phyloP scores from a whole-genome alignment of 1,140 invertebrate genomes.

The Octopus bimaculoides region DNA sequence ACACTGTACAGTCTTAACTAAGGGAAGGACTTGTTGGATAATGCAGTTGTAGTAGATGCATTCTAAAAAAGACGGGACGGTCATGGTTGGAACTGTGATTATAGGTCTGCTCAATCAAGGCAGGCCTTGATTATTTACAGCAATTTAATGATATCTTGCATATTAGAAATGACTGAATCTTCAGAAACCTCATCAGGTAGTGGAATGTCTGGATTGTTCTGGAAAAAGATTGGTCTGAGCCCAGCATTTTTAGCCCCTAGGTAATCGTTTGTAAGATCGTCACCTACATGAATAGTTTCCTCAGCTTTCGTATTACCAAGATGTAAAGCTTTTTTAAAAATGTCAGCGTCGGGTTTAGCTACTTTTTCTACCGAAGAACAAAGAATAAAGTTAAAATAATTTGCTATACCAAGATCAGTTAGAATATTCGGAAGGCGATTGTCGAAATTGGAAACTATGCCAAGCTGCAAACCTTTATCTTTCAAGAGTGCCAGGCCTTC shows the following conservation, averaged over 20 bases:
- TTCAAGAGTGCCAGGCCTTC: slow-evolving; percentile 65
- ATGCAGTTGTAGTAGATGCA: too few species aligned
- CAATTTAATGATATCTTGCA: not conserved
- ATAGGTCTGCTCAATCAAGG: too few species aligned
- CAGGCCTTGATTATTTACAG: too few species aligned
- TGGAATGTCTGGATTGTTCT: not conserved
- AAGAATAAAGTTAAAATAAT: slow-evolving; percentile 78
- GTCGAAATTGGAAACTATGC: slow-evolving; percentile 87
- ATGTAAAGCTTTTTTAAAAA: slow-evolving; percentile 72
- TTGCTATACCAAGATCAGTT: slow-evolving; percentile 63
- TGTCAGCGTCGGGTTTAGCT: slow-evolving; percentile 73
- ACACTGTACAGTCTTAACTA: too few species aligned
- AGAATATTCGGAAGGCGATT: slow-evolving; percentile 72
- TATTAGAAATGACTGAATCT: not conserved
- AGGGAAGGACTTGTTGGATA: too few species aligned
- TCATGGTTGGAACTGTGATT: too few species aligned
- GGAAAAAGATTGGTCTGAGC: slow-evolving; percentile 72
- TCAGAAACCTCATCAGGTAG: not conserved
- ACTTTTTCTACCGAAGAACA: slow-evolving; percentile 72
- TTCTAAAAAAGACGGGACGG: too few species aligned
- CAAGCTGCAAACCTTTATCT: slow-evolving; percentile 54
- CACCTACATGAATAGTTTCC: slow-evolving; percentile 79
- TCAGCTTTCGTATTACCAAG: slow-evolving; percentile 56
- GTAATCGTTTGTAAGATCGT: slow-evolving; percentile 74
- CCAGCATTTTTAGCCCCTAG: slow-evolving; percentile 70